phyloP scores from a whole-genome alignment of 2,113 vertebrate genomes.

The Ciconia stormi region DNA sequence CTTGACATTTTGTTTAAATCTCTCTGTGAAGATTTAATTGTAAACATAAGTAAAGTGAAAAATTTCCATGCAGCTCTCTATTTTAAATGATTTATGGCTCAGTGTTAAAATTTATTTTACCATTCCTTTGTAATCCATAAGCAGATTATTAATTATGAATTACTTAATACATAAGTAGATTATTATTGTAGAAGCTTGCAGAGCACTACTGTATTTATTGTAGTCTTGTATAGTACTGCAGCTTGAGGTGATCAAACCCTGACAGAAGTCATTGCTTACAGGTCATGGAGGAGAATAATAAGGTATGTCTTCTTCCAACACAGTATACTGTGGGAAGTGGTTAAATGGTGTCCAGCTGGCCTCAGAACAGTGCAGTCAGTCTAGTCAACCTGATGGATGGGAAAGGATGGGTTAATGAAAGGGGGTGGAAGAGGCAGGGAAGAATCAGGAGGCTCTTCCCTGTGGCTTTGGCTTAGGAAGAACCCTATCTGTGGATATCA shows the following conservation, averaged over 20 bases:
- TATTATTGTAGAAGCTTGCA: background rate
- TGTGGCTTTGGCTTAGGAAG: background rate
- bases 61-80: background rate
- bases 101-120: background rate
- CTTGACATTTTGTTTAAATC: background rate
- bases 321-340: background rate
- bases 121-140: background rate
- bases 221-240: background rate
- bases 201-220: background rate
- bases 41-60: background rate
- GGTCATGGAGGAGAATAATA: background rate
- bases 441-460: background rate
- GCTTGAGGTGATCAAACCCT: background rate
- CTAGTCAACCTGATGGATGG: fast-evolving
- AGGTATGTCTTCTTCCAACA: background rate
- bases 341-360: background rate
- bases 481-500: background rate
- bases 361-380: background rate
- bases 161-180: background rate
- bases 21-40: background rate
- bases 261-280: background rate
- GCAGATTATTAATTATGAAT: background rate
- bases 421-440: background rate
- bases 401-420: background rate
- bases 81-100: background rate